Evolutionary conservation across 35 echinoderm and acorn worm genomes (phyloP).

Genomic region (Ophiothrix spiculata): DNA sequence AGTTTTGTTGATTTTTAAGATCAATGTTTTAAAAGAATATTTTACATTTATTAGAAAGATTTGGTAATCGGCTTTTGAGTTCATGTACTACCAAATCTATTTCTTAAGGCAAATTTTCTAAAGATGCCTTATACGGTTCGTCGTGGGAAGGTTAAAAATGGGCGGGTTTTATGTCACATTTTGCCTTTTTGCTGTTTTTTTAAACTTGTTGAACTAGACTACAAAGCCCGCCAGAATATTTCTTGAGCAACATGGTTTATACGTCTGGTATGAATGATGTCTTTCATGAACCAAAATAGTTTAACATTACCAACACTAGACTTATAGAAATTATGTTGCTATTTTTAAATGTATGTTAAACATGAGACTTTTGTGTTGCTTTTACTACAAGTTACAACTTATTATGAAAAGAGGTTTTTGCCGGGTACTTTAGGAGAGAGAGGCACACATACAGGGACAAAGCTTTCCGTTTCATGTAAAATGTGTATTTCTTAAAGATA

Average conservation of each 20-base stretch:
- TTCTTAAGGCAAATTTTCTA: background rate
- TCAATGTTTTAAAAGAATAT: background rate
- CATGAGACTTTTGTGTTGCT: background rate
- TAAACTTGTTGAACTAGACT: conserved; percentile 1
- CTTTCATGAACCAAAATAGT: no score
- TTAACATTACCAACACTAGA: no score
- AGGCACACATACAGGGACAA: no score
- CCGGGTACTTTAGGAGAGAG: no score
- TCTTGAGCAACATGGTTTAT: background rate
- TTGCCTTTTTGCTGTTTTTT: background rate
- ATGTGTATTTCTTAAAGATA: no score
- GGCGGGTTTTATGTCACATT: background rate
- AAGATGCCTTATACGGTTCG: no score
- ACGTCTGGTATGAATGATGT: background rate
- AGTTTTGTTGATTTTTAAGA: background rate
- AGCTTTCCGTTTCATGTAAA: no score
- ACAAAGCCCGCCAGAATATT: background rate
- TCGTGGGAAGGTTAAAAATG: background rate
- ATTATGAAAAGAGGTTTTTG: background rate
- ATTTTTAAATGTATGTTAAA: background rate
- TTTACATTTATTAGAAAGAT: background rate
- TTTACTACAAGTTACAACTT: background rate
- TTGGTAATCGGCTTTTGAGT: background rate
- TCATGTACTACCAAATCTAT: background rate
- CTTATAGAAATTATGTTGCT: background rate